phyloP scores from a whole-genome alignment of 2,888 invertebrate genomes.

The Dexiosoma caninum region DNA sequence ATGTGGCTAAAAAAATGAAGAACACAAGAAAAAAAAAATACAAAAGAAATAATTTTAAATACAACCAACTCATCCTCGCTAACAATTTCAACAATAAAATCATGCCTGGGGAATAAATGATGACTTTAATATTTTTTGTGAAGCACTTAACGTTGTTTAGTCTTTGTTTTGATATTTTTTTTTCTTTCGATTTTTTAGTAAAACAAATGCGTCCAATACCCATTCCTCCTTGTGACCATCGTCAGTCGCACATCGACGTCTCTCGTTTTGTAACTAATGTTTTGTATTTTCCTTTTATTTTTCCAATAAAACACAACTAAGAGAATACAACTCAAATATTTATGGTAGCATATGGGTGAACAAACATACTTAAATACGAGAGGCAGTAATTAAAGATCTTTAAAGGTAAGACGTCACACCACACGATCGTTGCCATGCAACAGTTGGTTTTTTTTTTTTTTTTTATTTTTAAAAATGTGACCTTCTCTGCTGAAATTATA shows the following conservation, averaged over 20 bases:
- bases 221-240: conserved; percentile 45
- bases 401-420: too few species aligned
- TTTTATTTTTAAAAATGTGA: too few species aligned
- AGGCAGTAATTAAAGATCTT: background rate
- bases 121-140: conserved; percentile 44
- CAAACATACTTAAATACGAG: conserved; percentile 43
- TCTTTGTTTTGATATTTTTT: conserved; percentile 34
- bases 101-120: conserved; percentile 48
- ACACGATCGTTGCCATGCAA: too few species aligned
- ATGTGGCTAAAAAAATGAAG: conserved; percentile 5
- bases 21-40: background rate
- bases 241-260: conserved; percentile 43
- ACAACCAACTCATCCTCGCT: conserved; percentile 35
- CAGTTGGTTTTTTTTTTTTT: too few species aligned
- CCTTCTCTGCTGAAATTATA: too few species aligned
- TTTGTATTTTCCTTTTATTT: conserved; percentile 16
- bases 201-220: conserved; percentile 48
- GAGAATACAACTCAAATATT: conserved; percentile 53
- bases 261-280: conserved; percentile 36
- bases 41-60: conserved; percentile 45
- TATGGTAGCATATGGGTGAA: conserved; percentile 56
- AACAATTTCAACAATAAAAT: conserved; percentile 49
- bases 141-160: conserved; percentile 54
- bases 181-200: background rate
- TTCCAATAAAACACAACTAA: conserved; percentile 32